Conservation (phyloP, 2,113 vertebrate genomes). For the Oreocharis arfaki region DNA sequence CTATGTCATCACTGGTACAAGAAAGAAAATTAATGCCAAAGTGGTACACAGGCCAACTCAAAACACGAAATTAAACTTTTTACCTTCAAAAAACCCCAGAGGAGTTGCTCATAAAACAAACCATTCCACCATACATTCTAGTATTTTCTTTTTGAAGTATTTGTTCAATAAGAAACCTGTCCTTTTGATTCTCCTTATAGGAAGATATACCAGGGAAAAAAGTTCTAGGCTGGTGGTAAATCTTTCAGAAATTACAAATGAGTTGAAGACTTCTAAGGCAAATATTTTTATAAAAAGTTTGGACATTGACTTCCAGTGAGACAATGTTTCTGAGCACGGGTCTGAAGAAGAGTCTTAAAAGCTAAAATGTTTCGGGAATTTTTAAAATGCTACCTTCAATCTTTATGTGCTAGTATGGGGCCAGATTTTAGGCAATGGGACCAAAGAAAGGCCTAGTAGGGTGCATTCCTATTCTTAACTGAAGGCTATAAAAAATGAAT, state of each 20-base stretch:
- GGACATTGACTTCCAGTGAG: neutral
- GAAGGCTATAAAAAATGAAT: neutral
- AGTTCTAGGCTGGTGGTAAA: neutral
- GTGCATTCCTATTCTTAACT: neutral
- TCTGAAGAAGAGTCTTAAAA: neutral
- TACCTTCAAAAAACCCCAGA: neutral
- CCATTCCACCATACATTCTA: neutral
- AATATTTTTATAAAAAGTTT: neutral
- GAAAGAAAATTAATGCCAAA: neutral
- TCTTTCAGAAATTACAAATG: neutral
- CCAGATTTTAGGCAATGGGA: neutral
- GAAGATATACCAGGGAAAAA: neutral
- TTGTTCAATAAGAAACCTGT: neutral
- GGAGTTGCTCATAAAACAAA: neutral
- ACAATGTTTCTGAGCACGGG: neutral
- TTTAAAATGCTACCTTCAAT: neutral
- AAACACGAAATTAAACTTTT: neutral
- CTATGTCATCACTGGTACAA: neutral
- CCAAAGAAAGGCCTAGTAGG: neutral
- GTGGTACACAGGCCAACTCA: neutral
- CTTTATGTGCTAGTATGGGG: neutral
- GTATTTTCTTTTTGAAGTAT: neutral
- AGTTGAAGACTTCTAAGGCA: neutral
- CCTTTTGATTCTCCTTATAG: neutral
- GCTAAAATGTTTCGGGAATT: neutral